Evolutionary conservation across 2,113 vertebrate species (phyloP).

Genomic region (Pelusios castaneus): DNA sequence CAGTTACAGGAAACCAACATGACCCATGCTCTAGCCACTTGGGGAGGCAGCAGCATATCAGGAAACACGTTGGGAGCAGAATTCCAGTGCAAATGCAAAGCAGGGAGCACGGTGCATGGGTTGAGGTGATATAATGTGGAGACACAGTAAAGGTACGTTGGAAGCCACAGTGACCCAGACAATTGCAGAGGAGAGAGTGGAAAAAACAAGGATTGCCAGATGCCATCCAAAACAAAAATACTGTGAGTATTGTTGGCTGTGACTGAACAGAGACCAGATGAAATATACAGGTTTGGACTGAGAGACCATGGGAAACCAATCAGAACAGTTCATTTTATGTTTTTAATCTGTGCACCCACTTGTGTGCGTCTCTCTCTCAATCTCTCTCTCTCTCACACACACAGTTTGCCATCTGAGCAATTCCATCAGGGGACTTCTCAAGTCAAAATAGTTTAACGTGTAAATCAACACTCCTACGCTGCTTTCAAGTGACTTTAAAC

Average conservation of each 20-base stretch:
- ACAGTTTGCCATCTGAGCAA: not conserved
- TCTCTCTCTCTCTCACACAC: not conserved
- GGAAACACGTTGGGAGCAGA: not conserved
- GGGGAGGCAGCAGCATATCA: not conserved
- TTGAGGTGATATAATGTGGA: not conserved
- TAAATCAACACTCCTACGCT: not conserved
- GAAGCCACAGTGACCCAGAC: not conserved
- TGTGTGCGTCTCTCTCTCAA: no score
- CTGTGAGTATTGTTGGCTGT: not conserved
- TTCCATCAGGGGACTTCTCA: not conserved
- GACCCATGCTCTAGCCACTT: not conserved
- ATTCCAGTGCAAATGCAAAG: not conserved
- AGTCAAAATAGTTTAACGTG: not conserved
- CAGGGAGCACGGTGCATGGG: not conserved
- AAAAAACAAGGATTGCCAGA: not conserved
- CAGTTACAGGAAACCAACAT: not conserved
- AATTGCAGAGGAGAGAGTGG: not conserved
- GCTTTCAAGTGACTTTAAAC: not conserved
- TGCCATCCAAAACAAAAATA: not conserved
- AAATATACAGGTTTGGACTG: not conserved
- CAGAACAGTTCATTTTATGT: not conserved
- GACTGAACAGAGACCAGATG: not conserved
- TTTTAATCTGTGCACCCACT: not conserved
- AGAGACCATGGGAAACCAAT: not conserved
- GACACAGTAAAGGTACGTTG: not conserved